A percentile compares a stretch with the other conserved stretches of the same genome.
Evolutionary conservation across 2,113 vertebrate genomes (phyloP).

Genomic region (Desmodus rotundus): DNA sequence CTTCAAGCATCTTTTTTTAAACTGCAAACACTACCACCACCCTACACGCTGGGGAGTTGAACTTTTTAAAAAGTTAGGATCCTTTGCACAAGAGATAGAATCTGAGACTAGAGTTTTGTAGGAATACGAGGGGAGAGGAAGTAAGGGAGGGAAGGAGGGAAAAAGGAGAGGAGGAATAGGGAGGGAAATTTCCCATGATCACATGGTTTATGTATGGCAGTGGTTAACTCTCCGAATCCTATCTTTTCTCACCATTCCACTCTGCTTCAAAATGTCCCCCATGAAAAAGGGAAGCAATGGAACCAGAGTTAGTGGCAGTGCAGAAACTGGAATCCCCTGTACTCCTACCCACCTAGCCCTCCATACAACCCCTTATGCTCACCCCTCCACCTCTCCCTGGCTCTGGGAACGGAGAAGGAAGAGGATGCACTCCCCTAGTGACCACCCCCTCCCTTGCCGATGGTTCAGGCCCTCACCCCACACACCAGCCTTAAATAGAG

Average conservation of each 20-base stretch:
- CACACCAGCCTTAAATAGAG: not conserved
- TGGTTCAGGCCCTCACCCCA: not conserved
- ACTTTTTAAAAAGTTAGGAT: not conserved
- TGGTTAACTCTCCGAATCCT: not conserved
- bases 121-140: not conserved
- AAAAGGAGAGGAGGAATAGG: not conserved
- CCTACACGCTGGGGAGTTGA: not conserved
- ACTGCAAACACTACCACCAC: not conserved
- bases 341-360: not conserved
- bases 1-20: not conserved
- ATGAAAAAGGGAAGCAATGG: not conserved
- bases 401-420: not conserved
- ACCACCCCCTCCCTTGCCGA: not conserved
- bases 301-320: not conserved
- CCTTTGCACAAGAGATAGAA: not conserved
- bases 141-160: fast-evolving
- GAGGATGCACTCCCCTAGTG: fast-evolving
- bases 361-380: not conserved
- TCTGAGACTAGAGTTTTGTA: not conserved
- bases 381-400: not conserved
- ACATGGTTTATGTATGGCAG: not conserved
- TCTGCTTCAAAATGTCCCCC: not conserved
- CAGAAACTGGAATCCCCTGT: not conserved
- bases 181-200: not conserved
- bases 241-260: not conserved